Base-by-base conservation (phyloP, 2,113 vertebrate genomes). In the Danio rerio region DNA sequence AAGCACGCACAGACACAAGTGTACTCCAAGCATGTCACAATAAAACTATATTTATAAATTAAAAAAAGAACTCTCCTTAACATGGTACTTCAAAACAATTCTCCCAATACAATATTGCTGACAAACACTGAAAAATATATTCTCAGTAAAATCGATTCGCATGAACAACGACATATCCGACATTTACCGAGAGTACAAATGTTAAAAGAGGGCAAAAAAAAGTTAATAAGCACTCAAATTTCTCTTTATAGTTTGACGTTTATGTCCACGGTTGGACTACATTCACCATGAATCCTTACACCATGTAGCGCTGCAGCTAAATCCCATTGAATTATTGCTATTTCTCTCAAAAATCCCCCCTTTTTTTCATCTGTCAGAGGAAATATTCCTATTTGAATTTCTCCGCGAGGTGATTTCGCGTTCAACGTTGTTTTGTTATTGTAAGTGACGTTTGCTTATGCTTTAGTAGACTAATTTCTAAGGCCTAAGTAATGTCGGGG, bases 11-110 rank as follows among this genome's bases (percentile, higher is more conserved):
- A 82, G 82, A 82, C 53, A 63, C 45, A 40, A 18, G n/a, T 13
- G 43, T 84, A 83, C 80, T 66, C 75, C 82, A 65, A 80, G 84
- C 84, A 88, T 87, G 91, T 85, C 86, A 93, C 94, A 92, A 95
- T 96, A 96, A 96, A 97, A 96, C 95, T 96, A 95, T 96, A 94
- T 96, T 96, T 95, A 97, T 96, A 97, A 97, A 97, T 96, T 95
- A 96, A 96, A 96, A 93, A 87, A 89, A 89, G 71, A 86, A 91
- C 89, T 90, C 88, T 91, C 88, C 85, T 89, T 88, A 91, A 90
- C 92, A 91, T 84, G 88, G 91, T 89, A 88, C 89, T 90, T 90
- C 90, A 90, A 92, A 92, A 93, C 90, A 88, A 83, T 87, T 86
- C 84, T 86, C 92, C 93, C 88, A 91, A 91, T 88, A 92, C 91